These are phyloP conservation scores for Micoletzkya japonica DNA, from an alignment of 2,888 invertebrate genomes.

Conservation along the genomic window DNA sequence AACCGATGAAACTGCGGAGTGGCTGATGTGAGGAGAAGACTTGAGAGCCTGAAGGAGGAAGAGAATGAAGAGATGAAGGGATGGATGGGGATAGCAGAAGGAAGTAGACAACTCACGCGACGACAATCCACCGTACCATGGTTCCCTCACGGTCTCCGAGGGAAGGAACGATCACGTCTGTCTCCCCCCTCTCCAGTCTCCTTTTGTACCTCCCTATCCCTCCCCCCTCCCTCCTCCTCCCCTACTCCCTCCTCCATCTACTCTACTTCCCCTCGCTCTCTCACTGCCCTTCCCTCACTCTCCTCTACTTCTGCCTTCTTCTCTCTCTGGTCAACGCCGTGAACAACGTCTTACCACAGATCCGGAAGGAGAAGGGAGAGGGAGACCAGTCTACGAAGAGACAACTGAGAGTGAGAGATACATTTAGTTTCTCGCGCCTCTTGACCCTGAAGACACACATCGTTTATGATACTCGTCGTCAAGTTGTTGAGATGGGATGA, in stretches of 20 bases:
- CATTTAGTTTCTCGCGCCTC: too few species aligned
- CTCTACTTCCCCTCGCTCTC: neutral
- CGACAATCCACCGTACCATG: neutral
- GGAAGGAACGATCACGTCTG: neutral
- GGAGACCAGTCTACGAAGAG: too few species aligned
- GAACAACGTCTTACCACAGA: too few species aligned
- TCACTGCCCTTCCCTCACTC: neutral
- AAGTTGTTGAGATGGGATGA: too few species aligned
- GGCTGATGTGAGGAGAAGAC: too few species aligned
- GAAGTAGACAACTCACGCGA: neutral
- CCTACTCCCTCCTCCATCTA: neutral
- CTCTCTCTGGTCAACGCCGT: neutral
- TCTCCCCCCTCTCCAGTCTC: neutral
- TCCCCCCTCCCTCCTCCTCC: neutral
- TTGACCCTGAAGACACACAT: too few species aligned
- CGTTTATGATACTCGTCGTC: too few species aligned
- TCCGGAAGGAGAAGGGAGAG: too few species aligned
- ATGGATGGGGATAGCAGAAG: neutral
- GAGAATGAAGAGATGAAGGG: neutral
- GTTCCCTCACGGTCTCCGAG: neutral
- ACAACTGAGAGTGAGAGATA: too few species aligned
- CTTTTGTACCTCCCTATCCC: conserved; percentile 8
- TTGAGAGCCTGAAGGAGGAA: neutral
- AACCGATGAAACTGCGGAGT: conserved; percentile 4
- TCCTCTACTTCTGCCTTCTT: neutral